Conservation (phyloP, 2,113 vertebrate species). For the Syrmaticus mikado region DNA sequence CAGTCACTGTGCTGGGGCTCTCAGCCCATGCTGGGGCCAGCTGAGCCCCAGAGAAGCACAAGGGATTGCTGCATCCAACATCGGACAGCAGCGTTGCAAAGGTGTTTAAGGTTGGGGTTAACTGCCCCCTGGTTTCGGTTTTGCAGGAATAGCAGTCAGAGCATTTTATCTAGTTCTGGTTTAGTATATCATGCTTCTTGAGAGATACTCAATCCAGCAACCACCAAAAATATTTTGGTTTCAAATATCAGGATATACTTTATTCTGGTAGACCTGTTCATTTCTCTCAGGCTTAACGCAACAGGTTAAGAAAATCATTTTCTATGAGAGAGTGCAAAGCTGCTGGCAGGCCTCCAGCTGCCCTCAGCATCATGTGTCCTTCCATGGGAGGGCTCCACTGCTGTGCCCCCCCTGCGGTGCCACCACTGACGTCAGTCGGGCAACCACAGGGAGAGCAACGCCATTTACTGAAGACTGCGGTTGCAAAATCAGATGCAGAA, state of each 20-base stretch:
- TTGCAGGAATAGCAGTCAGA: background rate
- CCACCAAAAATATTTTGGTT: background rate
- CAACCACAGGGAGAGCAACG: background rate
- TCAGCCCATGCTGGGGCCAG: background rate
- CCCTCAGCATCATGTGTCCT: background rate
- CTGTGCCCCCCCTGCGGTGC: background rate
- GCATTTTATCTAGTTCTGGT: background rate
- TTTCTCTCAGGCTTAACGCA: background rate
- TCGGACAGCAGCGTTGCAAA: background rate
- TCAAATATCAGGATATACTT: background rate
- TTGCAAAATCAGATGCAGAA: background rate
- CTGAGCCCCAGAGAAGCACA: background rate
- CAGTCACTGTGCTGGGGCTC: background rate
- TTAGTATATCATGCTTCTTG: background rate
- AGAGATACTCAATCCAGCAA: background rate
- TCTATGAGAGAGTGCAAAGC: background rate
- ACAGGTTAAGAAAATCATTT: background rate
- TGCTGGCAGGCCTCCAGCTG: background rate
- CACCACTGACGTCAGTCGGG: background rate
- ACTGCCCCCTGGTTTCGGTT: background rate
- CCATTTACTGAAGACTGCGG: rapidly evolving
- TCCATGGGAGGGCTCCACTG: background rate
- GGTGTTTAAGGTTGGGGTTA: background rate
- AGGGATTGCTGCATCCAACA: background rate
- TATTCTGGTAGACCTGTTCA: background rate